A percentile compares a stretch with the other conserved stretches of the same genome.
Evolutionary conservation across 1,140 invertebrate species (phyloP).

Genomic region (Nasonia giraulti): DNA sequence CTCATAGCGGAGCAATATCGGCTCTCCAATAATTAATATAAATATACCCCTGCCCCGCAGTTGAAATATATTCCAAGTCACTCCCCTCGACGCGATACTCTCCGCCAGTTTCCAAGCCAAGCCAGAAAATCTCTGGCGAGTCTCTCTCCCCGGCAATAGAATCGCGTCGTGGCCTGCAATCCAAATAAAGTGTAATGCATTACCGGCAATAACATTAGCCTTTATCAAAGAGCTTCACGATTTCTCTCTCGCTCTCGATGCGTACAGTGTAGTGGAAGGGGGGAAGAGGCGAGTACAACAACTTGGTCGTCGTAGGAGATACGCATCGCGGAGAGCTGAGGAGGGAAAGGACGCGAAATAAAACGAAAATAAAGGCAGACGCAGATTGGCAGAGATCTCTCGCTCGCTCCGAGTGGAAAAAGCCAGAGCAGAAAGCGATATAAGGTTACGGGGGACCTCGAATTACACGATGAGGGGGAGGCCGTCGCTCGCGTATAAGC

Average conservation of each 20-base stretch:
- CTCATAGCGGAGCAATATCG: not conserved
- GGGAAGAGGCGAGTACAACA: not conserved
- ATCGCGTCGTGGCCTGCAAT: conserved; percentile 23
- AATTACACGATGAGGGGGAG: conserved; percentile 25
- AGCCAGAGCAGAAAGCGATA: conserved; percentile 48
- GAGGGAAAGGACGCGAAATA: conserved; percentile 32
- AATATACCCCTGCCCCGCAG: not conserved
- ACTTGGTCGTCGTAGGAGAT: conserved; percentile 35
- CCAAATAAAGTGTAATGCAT: conserved; percentile 48
- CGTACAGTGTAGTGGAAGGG: not conserved
- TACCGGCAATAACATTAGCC: conserved; percentile 60
- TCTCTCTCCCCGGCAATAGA: not conserved
- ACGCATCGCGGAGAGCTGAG: conserved; percentile 35
- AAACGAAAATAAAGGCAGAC: conserved; percentile 34
- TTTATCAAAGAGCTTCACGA: conserved; percentile 53
- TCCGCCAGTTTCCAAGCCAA: not conserved
- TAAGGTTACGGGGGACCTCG: conserved; percentile 54
- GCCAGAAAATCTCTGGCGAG: not conserved
- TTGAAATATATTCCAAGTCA: not conserved
- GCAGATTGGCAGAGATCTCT: not conserved
- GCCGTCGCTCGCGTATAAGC: not conserved
- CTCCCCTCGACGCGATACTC: not conserved
- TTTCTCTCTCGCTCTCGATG: not conserved
- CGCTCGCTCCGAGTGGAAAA: not conserved
- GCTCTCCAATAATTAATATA: conserved; percentile 22